Evolutionary conservation across 2,888 invertebrate species (phyloP), one percentile per base, ranked within the genome.

Genomic region (Drosophila kuntzei): DNA sequence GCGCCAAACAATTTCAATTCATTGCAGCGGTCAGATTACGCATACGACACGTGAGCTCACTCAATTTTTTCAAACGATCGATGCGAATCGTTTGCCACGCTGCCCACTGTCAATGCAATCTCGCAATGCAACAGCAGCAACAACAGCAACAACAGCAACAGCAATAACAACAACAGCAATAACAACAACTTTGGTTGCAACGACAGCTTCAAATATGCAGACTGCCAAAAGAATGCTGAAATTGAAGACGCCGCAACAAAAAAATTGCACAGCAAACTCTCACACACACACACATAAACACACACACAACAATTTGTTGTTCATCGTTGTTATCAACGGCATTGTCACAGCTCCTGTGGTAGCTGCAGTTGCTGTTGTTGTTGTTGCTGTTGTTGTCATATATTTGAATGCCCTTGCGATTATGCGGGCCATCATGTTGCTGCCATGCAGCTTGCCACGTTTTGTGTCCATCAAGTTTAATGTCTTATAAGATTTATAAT

Each of bases 141-240:
- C 4, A 25, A 29, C 29, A 25, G 37, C 58, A 6, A n/a, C 43
- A 57, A 41, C 62, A 47, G 54, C 47, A 64, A 37, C 36, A 63
- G 22, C 65, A 67, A 55, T 44, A 69, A 12, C 54, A 47, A 7
- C 47, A 67, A 5, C 41, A 65, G 20, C 44, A 62, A 22, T 39
- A 59, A 22, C 37, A 55, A 51, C 49, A 36, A 25, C 34, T 12
- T 49, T 16, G n/a, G 16, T 47, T 20, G 62, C 62, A 63, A 49
- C 59, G 34, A 47, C 37, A 46, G 57, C 63, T 34, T 44, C 64
- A 80, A 80, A 74, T 80, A 80, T 83, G 80, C 80, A 83, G 80
- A 82, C 88, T 62, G 46, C 57, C 70, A 67, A 71, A 85, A 89
- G 89, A 85, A 85, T 85, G 85, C 74, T 81, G 79, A 89, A 89